Conservation (phyloP, 2,113 vertebrate genomes). For the Oncorhynchus masou region DNA sequence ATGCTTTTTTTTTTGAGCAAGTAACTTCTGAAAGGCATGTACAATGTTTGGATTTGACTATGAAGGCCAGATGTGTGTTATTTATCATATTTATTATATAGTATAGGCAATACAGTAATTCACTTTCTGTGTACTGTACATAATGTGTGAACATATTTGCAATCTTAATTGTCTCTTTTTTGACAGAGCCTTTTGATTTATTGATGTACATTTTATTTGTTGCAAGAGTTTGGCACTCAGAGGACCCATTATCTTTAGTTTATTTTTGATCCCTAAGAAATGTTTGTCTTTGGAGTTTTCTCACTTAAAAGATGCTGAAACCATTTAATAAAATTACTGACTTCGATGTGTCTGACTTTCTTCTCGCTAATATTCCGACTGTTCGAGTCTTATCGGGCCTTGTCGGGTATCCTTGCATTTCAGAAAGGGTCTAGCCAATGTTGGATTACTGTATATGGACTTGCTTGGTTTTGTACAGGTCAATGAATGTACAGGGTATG, state of each 20-base stretch:
- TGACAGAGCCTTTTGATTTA: conserved; percentile 5
- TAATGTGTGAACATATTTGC: neutral
- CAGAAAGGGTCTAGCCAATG: no score
- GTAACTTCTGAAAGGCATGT: neutral
- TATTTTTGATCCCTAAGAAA: neutral
- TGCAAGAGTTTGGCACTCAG: neutral
- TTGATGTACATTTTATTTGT: neutral
- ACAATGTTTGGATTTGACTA: neutral
- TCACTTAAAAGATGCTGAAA: neutral
- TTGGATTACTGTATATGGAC: neutral
- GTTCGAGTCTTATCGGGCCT: no score
- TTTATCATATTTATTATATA: neutral
- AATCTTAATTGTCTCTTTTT: neutral
- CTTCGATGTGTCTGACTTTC: neutral
- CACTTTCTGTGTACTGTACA: neutral
- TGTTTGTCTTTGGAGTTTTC: neutral
- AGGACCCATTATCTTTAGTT: neutral
- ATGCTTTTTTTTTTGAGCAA: neutral
- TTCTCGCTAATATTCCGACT: neutral
- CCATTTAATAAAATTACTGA: neutral
- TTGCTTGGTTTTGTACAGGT: no score
- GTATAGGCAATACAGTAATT: neutral
- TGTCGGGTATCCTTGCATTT: no score
- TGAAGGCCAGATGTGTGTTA: neutral
- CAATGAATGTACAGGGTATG: neutral